Evolutionary conservation across 2,888 invertebrate species (phyloP), one percentile per base, ranked within the genome.

Genomic region (Callinectes sapidus): DNA sequence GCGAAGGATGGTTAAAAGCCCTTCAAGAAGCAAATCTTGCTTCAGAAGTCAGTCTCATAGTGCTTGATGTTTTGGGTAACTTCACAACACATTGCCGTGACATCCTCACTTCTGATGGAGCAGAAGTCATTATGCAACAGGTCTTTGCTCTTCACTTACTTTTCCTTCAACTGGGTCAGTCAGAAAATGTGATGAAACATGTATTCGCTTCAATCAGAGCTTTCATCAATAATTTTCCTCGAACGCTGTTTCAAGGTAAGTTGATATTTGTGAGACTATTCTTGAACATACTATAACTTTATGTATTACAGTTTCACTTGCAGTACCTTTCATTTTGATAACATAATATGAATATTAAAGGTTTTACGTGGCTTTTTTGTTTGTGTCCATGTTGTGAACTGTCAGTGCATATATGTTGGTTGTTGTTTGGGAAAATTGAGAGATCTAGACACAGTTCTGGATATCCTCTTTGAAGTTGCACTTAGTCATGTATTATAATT

Each of bases 121-220:
- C 97, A 95, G 97, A 98, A 95, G 96, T 97, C 1, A 96, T 98
- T 39, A 97, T 98, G 96, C 97, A 97, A 71, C 97, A 97, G 95
- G 96, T 99, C 39, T 93, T 88, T 87, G 97, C 97, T 94, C 97
- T 99, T 71, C 98, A 98, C 95, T 96, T 99, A 91, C 97, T 97
- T n/a, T 97, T 98, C 95, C 96, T 99, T 91, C 98, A 98, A 96
- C 97, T 97, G 85, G 98, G 98, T 1, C 99, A 99, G 95, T 98
- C 99, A 87, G 99, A 99, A 96, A 97, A 97, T 3, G 96, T 99
- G 87, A 97, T 98, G 95, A 97, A 97, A 95, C 99, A 99, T 95
- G 97, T 98, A 35, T 99, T 99, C 96, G 98, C 98, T 1, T 98
- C 98, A 0, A 96, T 99, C 89, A 96, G 99, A 95, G 98, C 98